Base-by-base conservation (phyloP, 2,113 vertebrate genomes). In the Solenodon paradoxus region DNA sequence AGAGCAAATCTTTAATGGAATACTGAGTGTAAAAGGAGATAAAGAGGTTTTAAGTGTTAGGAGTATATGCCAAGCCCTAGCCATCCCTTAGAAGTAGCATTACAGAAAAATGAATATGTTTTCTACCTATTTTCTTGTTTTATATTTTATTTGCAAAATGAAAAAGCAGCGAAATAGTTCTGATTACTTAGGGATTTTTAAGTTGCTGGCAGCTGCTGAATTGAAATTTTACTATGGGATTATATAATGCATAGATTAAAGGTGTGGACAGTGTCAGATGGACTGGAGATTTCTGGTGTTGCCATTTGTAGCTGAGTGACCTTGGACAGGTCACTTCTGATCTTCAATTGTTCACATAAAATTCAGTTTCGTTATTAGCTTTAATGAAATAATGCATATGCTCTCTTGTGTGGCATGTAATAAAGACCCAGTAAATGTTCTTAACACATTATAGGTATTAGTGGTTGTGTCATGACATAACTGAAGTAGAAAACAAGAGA, bases 1-100 rank as follows among this genome's bases (percentile, higher is more conserved):
- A 83, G 45, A 55, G n/a, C 32, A 80, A 0, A 35, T 85, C 53
- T 81, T 77, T 28, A 80, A 35, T 80, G 40, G 55, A 92, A 51
- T 61, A 89, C 64, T 94, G n/a, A n/a, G n/a, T n/a, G 57, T 64
- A 82, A 87, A 61, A 94, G 88, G 53, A 94, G 42, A 35, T 86
- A 47, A 11, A 75, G 81, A 71, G 26, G 35, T 84, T 95, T 89
- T 49, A 91, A 40, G 66, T 88, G 51, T 78, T 88, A 63, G 71
- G 61, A 59, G 69, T 85, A 42, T 42, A 19, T 61, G 63, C 30
- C 30, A 85, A 79, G 30, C 32, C 9, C 38, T 80, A 82, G 40
- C 35, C 68, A 57, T 59, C 69, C 20, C 49, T 82, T 81, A 66
- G 53, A 90, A 88, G 66, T 81, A 79, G 57, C 24, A n/a, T 77